Conservation (phyloP, 2,113 vertebrate species). For the Ceuthmochares aereus region DNA sequence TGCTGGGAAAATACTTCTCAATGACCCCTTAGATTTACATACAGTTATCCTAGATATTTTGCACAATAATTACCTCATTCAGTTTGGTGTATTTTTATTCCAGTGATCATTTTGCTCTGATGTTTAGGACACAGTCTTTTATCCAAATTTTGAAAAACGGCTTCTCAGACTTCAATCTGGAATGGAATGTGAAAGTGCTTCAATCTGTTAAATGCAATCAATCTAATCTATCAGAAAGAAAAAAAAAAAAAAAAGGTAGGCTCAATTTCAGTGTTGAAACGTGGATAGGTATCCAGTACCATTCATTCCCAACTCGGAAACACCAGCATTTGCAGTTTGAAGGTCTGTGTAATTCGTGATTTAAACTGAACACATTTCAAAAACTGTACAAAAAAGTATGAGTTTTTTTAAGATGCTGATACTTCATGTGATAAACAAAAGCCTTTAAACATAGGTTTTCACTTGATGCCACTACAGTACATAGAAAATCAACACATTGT, state of each 20-base stretch:
- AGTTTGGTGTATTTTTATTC: conserved; percentile 63
- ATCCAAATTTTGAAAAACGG: conserved; percentile 4
- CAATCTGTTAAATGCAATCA: conserved; percentile 9
- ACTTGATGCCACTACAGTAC: conserved; percentile 54
- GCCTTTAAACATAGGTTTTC: conserved; percentile 70
- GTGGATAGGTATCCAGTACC: not conserved
- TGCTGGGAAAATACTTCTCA: conserved; percentile 63
- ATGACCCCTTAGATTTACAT: conserved; percentile 49
- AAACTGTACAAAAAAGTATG: not conserved
- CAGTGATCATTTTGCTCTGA: conserved; percentile 55
- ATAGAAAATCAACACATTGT: conserved; percentile 72
- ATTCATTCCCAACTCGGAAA: conserved; percentile 54
- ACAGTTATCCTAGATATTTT: conserved; percentile 65
- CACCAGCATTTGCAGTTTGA: conserved; percentile 63
- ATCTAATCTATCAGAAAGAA: not conserved
- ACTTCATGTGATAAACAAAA: conserved; percentile 60
- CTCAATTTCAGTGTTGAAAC: not conserved
- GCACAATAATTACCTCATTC: conserved; percentile 73
- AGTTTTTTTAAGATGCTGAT: conserved; percentile 58
- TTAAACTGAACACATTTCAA: conserved; percentile 50
- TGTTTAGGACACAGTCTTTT: conserved; percentile 9
- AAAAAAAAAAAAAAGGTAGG: not conserved
- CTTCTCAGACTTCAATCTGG: not conserved
- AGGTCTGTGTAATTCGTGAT: conserved; percentile 46
- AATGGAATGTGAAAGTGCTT: not conserved